Base-by-base conservation (phyloP, 2,113 vertebrate genomes). In the Melospiza melodia region DNA sequence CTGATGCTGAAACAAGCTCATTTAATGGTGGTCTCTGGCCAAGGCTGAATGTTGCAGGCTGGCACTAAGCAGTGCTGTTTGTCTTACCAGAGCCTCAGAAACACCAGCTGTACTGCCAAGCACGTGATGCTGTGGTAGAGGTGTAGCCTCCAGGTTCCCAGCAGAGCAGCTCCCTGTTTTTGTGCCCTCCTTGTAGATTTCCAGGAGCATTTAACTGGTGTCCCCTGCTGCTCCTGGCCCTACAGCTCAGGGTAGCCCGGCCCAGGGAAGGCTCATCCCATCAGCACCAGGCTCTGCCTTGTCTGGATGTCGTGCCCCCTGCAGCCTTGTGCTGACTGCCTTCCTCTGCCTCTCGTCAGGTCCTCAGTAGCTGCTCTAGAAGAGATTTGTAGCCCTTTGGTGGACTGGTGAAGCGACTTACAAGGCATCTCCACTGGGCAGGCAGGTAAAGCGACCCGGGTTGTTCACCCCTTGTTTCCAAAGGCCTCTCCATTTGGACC, bases 311-410 rank as follows among this genome's bases (percentile, higher is more conserved):
- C 28, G 1, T 91, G 95, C 83, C 95, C 92, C 84, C 82, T 96
- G 61, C 96, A 96, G 95, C 96, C 95, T 94, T 80, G 96, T 80
- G 96, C 97, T 97, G 97, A 97, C 89, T 96, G 93, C 92, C 95
- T 96, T 84, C 94, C 94, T 97, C 96, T 97, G 94, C 96, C 97
- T 97, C 93, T 97, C 20, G 94, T 97, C 95, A 97, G 95, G 95
- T 97, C 87, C 96, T 95, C 97, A 97, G 35, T 97, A 93, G 87
- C 96, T 97, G 91, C 97, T 96, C 93, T 97, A 97, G 95, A 95
- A 96, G 97, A 97, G 84, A 94, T 90, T 97, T 97, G 90, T 97
- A 97, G 96, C 74, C 92, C 90, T 96, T 96, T 96, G 95, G 90
- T 93, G 72, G 82, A 93, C 97, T 95, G 96, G 78, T 82, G 95